Conservation (phyloP, 1,140 invertebrate species). For the Pseudomyrmex sp. region DNA sequence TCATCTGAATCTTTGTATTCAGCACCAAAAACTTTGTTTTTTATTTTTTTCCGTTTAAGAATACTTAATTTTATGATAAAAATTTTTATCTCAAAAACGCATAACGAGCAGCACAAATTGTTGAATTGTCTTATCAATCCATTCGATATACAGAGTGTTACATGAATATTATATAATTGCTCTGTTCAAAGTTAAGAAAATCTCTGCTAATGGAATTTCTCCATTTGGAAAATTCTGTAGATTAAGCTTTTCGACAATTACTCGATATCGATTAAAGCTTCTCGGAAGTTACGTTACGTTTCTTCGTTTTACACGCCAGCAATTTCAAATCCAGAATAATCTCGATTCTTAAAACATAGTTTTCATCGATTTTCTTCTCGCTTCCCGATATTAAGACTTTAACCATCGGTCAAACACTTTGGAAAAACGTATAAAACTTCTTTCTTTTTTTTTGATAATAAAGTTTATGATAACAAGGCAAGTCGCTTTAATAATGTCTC, state of each 20-base stretch:
- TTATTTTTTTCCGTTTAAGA: not conserved
- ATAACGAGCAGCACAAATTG: not conserved
- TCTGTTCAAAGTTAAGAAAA: not conserved
- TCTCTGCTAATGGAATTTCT: not conserved
- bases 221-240: conserved; percentile 3
- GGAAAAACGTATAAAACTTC: not conserved
- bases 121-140: not conserved
- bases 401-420: not conserved
- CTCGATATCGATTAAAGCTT: conserved; percentile 2
- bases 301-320: not conserved
- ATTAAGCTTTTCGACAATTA: conserved; percentile 9
- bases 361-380: not conserved
- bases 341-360: conserved; percentile 15
- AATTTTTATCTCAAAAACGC: not conserved
- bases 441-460: not conserved
- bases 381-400: conserved; percentile 15
- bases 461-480: no score
- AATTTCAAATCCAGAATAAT: conserved; percentile 16
- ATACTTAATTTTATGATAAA: not conserved
- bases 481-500: no score
- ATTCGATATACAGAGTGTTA: not conserved
- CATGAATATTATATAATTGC: not conserved
- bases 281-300: not conserved
- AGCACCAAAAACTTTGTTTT: no score
- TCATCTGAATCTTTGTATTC: conserved; percentile 5